These are phyloP conservation scores for Heterotilapia buettikoferi DNA, from an alignment of 2,113 vertebrate species.

Conservation along the genomic window DNA sequence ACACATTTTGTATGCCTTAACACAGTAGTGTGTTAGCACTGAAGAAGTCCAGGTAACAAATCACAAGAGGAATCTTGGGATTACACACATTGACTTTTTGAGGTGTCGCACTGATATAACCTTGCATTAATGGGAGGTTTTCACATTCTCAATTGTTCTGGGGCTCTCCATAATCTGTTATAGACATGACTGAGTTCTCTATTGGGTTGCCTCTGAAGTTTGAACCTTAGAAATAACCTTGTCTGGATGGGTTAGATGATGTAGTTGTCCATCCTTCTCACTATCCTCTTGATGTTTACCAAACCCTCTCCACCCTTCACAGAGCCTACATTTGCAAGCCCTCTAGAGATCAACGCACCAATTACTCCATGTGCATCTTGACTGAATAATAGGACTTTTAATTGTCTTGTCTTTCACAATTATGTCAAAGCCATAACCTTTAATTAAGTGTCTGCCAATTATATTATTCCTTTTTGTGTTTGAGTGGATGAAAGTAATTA, in stretches of 20 bases:
- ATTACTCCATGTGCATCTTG: slow-evolving; percentile 57
- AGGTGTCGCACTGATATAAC: slow-evolving; percentile 46
- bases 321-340: slow-evolving; percentile 19
- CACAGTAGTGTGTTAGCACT: background rate
- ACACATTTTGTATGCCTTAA: background rate
- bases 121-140: slow-evolving; percentile 62
- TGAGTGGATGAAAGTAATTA: slow-evolving; percentile 67
- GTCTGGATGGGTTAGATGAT: slow-evolving; percentile 22
- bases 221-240: slow-evolving; percentile 56
- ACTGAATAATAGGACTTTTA: slow-evolving; percentile 71
- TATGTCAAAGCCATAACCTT: slow-evolving; percentile 66
- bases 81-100: slow-evolving; percentile 42
- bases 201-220: slow-evolving; percentile 26
- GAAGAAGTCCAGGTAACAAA: slow-evolving; percentile 44
- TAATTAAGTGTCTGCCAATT: slow-evolving; percentile 70
- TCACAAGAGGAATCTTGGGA: slow-evolving; percentile 37
- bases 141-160: slow-evolving; percentile 45
- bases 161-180: slow-evolving; percentile 53
- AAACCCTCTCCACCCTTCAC: slow-evolving; percentile 34
- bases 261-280: slow-evolving; percentile 7
- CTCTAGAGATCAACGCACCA: slow-evolving; percentile 50
- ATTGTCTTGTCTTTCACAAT: slow-evolving; percentile 75
- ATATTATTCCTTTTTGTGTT: slow-evolving; percentile 60
- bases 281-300: slow-evolving; percentile 38
- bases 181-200: slow-evolving; percentile 38